Conservation (phyloP, 2,113 vertebrate genomes). For the Piprites chloris region DNA sequence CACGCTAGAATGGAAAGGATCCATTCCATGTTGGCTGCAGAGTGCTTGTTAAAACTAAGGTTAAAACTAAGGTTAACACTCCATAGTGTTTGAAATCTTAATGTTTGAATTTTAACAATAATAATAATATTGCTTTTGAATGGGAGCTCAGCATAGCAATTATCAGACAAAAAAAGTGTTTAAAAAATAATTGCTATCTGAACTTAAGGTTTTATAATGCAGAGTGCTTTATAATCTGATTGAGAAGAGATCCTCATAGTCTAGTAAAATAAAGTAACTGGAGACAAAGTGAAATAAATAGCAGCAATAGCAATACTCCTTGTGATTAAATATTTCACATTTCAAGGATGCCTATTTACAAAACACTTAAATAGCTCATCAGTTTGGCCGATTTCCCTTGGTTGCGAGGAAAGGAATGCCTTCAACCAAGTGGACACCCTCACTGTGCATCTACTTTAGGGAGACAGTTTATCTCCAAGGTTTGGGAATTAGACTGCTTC, state of each 20-base stretch:
- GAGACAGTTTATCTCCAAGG: neutral
- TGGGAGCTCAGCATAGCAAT: neutral
- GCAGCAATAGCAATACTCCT: neutral
- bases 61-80: neutral
- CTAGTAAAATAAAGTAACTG: neutral
- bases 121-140: constrained; percentile 4
- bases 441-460: neutral
- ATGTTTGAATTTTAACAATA: constrained; percentile 11
- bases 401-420: neutral
- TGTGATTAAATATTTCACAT: constrained; percentile 26
- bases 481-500: neutral
- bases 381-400: neutral
- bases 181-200: neutral
- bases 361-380: neutral
- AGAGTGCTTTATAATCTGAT: neutral
- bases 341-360: neutral
- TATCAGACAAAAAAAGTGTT: constrained; percentile 7
- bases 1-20: neutral
- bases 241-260: neutral
- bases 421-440: neutral
- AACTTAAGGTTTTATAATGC: neutral
- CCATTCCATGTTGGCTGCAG: neutral
- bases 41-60: neutral
- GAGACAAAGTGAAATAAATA: neutral
- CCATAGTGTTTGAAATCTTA: neutral